phyloP scores from a whole-genome alignment of 2,113 vertebrate genomes.

The Brachirus orientalis region DNA sequence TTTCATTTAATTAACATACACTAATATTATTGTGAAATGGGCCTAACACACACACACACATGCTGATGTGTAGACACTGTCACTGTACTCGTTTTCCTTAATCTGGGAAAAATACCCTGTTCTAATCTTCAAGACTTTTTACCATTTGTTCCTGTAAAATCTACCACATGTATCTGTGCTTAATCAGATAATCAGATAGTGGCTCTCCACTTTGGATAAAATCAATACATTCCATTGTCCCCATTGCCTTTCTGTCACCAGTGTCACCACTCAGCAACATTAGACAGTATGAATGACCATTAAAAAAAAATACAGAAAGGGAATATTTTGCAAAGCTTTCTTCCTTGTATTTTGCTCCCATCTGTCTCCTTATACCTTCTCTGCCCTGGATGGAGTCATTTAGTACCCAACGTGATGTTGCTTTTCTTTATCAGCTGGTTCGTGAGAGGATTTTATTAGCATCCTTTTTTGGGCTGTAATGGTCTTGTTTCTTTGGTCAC shows the following conservation, averaged over 20 bases:
- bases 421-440: constrained; percentile 24
- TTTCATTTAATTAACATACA: too few species aligned
- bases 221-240: constrained; percentile 34
- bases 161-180: background rate
- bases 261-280: constrained; percentile 21
- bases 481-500: constrained; percentile 29
- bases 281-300: constrained; percentile 1
- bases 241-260: constrained; percentile 26
- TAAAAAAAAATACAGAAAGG: constrained; percentile 16
- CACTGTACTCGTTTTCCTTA: background rate
- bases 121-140: constrained; percentile 15
- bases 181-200: constrained; percentile 21
- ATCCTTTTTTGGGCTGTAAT: constrained; percentile 24
- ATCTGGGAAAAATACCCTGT: constrained; percentile 12
- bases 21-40: too few species aligned
- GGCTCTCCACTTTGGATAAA: constrained; percentile 27
- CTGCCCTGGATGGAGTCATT: constrained; percentile 44
- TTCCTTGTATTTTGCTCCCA: constrained; percentile 41
- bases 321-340: constrained; percentile 29
- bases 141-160: constrained; percentile 1
- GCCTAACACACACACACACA: too few species aligned
- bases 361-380: constrained; percentile 42
- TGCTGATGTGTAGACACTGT: too few species aligned
- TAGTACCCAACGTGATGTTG: constrained; percentile 19
- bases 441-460: constrained; percentile 35